phyloP scores from a whole-genome alignment of 1,140 invertebrate genomes.

The Pseudomyrmex dendroicus region DNA sequence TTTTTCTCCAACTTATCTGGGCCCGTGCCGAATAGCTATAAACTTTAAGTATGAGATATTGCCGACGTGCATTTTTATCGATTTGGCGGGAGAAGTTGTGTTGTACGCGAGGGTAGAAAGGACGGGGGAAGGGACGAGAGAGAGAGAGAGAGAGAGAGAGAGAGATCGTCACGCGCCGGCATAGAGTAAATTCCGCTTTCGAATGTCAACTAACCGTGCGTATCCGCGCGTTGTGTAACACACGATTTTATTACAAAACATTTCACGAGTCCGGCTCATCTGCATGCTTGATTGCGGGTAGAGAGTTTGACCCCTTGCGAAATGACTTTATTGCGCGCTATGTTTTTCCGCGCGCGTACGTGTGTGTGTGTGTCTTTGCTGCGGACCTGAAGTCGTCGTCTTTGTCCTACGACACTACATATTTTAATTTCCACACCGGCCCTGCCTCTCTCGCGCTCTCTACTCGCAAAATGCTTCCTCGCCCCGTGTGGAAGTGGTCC shows the following conservation, averaged over 20 bases:
- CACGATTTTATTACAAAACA: conserved; percentile 39
- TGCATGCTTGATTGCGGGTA: neutral
- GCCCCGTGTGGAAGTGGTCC: conserved; percentile 53
- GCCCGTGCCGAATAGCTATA: conserved; percentile 66
- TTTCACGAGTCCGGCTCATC: conserved; percentile 3
- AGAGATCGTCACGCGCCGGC: no score
- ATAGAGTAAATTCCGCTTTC: neutral
- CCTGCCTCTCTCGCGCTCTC: neutral
- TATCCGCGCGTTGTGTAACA: neutral
- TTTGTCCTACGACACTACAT: conserved; percentile 38
- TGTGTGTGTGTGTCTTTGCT: neutral
- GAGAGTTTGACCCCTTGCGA: neutral
- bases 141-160: no score
- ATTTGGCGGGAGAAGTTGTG: neutral
- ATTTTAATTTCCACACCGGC: conserved; percentile 18
- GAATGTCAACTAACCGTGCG: conserved; percentile 15
- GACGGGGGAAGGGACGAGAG: no score
- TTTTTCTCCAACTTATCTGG: conserved; percentile 58
- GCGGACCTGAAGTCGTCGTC: conserved; percentile 12
- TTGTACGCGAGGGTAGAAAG: no score
- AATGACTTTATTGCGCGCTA: conserved; percentile 33
- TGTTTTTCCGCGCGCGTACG: neutral
- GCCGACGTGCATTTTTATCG: conserved; percentile 37
- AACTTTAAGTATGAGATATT: conserved; percentile 71
- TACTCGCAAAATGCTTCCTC: neutral